phyloP scores from a whole-genome alignment of 2,113 vertebrate genomes.

The Cyanoderma ruficeps region DNA sequence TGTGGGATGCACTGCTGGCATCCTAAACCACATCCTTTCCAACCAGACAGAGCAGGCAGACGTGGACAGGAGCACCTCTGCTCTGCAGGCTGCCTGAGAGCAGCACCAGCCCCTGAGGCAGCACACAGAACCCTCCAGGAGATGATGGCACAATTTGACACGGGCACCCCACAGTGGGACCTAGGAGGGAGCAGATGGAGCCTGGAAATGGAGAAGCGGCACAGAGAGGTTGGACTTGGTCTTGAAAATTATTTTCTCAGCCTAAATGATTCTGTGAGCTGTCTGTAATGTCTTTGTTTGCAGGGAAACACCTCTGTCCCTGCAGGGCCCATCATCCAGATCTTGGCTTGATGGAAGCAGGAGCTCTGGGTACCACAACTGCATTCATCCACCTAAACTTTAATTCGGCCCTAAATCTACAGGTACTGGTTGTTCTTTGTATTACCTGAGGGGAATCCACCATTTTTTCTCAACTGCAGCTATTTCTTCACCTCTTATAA shows the following conservation, averaged over 20 bases:
- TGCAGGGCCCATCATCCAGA: not conserved
- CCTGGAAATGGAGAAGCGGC: not conserved
- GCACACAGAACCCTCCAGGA: not conserved
- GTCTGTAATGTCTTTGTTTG: not conserved
- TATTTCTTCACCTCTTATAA: not conserved
- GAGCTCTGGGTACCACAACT: not conserved
- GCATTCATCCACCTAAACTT: not conserved
- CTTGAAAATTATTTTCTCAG: not conserved
- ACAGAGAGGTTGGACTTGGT: not conserved
- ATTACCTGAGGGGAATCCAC: not conserved
- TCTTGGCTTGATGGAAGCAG: not conserved
- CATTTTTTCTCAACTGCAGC: not conserved
- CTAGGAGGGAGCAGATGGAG: not conserved
- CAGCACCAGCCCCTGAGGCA: not conserved
- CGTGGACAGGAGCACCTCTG: not conserved
- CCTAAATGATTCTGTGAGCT: not conserved
- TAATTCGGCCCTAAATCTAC: not conserved
- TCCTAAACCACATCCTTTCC: not conserved
- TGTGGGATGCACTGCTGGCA: not conserved
- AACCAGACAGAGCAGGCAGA: not conserved
- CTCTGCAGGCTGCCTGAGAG: not conserved
- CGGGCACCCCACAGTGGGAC: rapidly evolving
- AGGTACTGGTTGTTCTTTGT: not conserved
- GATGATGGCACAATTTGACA: rapidly evolving
- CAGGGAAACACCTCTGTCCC: not conserved